Percentiles rank a stretch among this genome's conserved stretches.
These are phyloP conservation scores for Tragelaphus eurycerus DNA, from an alignment of 2,797 vertebrate genomes.

Conservation along the genomic window DNA sequence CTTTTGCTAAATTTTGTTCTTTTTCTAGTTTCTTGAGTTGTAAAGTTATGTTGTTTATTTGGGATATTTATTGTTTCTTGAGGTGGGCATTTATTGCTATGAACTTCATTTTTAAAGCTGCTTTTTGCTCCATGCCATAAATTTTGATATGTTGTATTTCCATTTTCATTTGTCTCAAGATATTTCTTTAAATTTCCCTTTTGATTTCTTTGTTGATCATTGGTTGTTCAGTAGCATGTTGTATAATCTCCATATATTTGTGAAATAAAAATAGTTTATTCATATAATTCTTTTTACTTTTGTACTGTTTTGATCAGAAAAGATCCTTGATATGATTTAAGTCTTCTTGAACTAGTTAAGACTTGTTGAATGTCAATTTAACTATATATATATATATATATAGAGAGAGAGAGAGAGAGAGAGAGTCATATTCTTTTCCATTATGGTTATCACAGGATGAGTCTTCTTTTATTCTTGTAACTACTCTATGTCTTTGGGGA, in stretches of 20 bases:
- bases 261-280: not conserved
- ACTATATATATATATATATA: not conserved
- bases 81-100: not conserved
- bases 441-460: not conserved
- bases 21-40: not conserved
- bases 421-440: not conserved
- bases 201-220: not conserved
- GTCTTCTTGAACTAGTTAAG: not conserved
- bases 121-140: not conserved
- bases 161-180: not conserved
- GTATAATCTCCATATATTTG: not conserved
- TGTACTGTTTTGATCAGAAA: not conserved
- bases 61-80: not conserved
- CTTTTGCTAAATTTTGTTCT: not conserved
- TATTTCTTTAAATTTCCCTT: not conserved
- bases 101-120: not conserved
- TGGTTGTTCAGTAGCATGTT: not conserved
- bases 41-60: not conserved
- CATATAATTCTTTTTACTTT: not conserved
- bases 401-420: too few relatives aligned
- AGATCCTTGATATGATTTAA: not conserved
- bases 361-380: not conserved
- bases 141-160: not conserved
- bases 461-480: not conserved
- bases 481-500: not conserved